These are phyloP conservation scores for Stenolophus ochropezus DNA, from an alignment of 2,888 invertebrate species.

Conservation along the genomic window DNA sequence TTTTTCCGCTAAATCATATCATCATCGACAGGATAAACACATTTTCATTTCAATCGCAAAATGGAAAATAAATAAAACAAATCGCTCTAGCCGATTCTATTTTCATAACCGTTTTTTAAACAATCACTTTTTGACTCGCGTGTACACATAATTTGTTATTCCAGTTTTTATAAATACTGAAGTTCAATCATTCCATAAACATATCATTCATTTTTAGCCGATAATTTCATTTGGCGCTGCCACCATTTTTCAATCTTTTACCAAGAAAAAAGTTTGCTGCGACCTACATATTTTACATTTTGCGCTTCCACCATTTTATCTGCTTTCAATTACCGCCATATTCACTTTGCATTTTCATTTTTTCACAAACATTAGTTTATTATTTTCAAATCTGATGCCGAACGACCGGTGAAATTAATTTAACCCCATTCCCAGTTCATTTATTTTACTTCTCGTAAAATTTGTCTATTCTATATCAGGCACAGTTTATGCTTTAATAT, in stretches of 20 bases:
- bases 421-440: slow-evolving; percentile 7
- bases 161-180: neutral
- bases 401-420: slow-evolving; percentile 10
- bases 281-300: too few relatives aligned
- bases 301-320: too few relatives aligned
- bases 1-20: slow-evolving; percentile 3
- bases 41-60: slow-evolving; percentile 6
- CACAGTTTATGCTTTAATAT: slow-evolving; percentile 50
- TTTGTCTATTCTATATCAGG: slow-evolving; percentile 44
- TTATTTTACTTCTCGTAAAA: slow-evolving; percentile 24
- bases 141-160: neutral
- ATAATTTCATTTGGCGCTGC: neutral
- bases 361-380: too few relatives aligned
- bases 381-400: too few relatives aligned
- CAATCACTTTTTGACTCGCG: neutral
- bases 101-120: slow-evolving; percentile 2
- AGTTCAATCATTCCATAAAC: neutral
- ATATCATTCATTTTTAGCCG: neutral
- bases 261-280: too few relatives aligned
- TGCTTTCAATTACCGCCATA: too few relatives aligned
- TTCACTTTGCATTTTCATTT: too few relatives aligned
- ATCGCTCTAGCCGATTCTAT: neutral
- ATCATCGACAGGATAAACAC: neutral
- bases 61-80: slow-evolving; percentile 16
- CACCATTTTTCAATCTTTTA: neutral